Evolutionary conservation across 2,888 invertebrate genomes (phyloP).

Genomic region (Cyaniris semiargus): DNA sequence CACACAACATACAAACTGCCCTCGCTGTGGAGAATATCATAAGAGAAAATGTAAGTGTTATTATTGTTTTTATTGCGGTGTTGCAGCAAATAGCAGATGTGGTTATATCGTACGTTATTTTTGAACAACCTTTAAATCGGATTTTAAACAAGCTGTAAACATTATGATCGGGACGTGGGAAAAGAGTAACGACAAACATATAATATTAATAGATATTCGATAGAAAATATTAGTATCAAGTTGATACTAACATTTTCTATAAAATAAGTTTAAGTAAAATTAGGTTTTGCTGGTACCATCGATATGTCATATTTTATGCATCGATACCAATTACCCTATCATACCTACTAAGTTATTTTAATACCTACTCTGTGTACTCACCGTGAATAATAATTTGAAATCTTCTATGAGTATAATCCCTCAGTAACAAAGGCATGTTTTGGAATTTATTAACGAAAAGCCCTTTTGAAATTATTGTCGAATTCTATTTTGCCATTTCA

Average conservation of each 20-base stretch:
- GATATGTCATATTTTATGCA: too few relatives aligned
- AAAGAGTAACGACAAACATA: background rate
- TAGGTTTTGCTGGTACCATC: too few relatives aligned
- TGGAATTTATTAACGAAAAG: background rate
- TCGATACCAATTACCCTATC: too few relatives aligned
- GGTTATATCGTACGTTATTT: background rate
- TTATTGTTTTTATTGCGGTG: slow-evolving; percentile 16
- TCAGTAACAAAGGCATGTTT: background rate
- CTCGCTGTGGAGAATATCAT: slow-evolving; percentile 89
- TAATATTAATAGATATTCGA: background rate
- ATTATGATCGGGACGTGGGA: background rate
- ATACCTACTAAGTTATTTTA: too few relatives aligned
- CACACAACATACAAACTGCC: slow-evolving; percentile 93
- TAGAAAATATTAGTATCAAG: too few relatives aligned
- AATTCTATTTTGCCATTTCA: too few relatives aligned
- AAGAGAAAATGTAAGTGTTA: slow-evolving; percentile 80
- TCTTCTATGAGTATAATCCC: background rate
- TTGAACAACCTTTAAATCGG: background rate
- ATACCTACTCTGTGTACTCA: too few relatives aligned
- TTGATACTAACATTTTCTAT: too few relatives aligned
- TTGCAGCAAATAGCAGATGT: background rate
- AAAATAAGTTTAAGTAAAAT: too few relatives aligned
- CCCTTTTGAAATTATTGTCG: background rate
- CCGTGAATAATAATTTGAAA: background rate
- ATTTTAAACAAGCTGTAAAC: background rate